Evolutionary conservation across 2,797 vertebrate species (phyloP).

Genomic region (Acanthurus leucopareius): DNA sequence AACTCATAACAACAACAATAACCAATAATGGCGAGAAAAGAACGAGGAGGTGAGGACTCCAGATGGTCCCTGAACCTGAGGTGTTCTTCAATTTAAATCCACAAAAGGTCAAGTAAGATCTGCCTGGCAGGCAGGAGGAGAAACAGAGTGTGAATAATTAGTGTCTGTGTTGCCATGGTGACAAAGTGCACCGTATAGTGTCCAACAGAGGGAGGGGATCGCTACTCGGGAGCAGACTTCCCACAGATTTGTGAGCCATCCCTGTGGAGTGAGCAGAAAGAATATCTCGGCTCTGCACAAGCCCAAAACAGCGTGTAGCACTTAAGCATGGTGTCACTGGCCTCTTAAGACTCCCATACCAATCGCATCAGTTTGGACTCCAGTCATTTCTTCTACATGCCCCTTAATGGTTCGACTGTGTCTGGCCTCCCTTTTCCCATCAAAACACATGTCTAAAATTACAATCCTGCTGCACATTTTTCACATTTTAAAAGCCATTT

Average conservation of each 20-base stretch:
- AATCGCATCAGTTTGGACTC: slow-evolving; percentile 43
- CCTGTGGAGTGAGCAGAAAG: slow-evolving; percentile 64
- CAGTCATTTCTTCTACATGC: slow-evolving; percentile 36
- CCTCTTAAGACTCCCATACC: slow-evolving; percentile 45
- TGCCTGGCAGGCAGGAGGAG: slow-evolving; percentile 70
- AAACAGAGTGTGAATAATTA: slow-evolving; percentile 84
- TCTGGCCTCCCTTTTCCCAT: slow-evolving; percentile 29
- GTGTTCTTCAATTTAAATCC: slow-evolving; percentile 80
- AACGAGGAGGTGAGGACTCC: slow-evolving; percentile 63
- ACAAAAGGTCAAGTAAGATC: slow-evolving; percentile 87
- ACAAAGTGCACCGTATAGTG: slow-evolving; percentile 80
- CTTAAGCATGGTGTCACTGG: slow-evolving; percentile 51
- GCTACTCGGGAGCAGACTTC: slow-evolving; percentile 73
- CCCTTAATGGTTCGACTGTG: slow-evolving; percentile 48
- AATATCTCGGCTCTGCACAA: slow-evolving; percentile 59
- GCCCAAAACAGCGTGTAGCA: slow-evolving; percentile 70
- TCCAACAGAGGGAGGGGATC: slow-evolving; percentile 63
- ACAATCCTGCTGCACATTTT: not conserved
- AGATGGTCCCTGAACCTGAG: slow-evolving; percentile 73
- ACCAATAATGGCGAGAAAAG: slow-evolving; percentile 34
- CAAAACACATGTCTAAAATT: slow-evolving; percentile 28
- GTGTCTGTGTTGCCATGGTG: slow-evolving; percentile 85
- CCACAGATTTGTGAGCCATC: slow-evolving; percentile 75
- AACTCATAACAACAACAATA: slow-evolving; percentile 38
- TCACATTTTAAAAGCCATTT: slow-evolving; percentile 7